phyloP scores from a whole-genome alignment of 2,797 vertebrate species.

The Lepidocolaptes lacrymiger region DNA sequence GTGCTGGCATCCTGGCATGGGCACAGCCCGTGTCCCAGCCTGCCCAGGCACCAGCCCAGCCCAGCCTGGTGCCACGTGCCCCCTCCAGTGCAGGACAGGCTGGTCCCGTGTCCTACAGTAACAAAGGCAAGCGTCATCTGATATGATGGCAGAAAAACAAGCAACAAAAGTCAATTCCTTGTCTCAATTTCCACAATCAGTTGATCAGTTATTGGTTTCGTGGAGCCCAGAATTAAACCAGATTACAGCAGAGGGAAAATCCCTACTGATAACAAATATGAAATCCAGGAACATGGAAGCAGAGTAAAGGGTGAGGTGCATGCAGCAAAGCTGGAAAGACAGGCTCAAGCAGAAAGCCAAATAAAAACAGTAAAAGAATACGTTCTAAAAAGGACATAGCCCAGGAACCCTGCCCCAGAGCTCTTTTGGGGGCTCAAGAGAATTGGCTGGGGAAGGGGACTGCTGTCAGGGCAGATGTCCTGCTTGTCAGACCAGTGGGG shows the following conservation, averaged over 20 bases:
- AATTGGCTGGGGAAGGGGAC: neutral
- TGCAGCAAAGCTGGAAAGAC: neutral
- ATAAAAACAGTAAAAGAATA: neutral
- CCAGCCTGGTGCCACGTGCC: neutral
- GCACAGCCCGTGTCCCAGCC: neutral
- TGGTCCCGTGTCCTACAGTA: fast-evolving
- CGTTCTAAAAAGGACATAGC: fast-evolving
- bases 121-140: neutral
- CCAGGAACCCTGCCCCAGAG: neutral
- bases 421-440: neutral
- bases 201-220: neutral
- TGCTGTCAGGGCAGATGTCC: neutral
- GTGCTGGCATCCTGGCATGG: neutral
- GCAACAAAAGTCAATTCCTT: neutral
- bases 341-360: neutral
- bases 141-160: fast-evolving
- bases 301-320: neutral
- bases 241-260: neutral
- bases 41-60: neutral
- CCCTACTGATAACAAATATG: neutral
- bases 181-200: neutral
- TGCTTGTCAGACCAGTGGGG: neutral
- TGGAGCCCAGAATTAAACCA: neutral
- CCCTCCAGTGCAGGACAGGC: neutral
- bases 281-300: neutral